phyloP scores from a whole-genome alignment of 2,888 invertebrate genomes.

The Heliconius ethilla region DNA sequence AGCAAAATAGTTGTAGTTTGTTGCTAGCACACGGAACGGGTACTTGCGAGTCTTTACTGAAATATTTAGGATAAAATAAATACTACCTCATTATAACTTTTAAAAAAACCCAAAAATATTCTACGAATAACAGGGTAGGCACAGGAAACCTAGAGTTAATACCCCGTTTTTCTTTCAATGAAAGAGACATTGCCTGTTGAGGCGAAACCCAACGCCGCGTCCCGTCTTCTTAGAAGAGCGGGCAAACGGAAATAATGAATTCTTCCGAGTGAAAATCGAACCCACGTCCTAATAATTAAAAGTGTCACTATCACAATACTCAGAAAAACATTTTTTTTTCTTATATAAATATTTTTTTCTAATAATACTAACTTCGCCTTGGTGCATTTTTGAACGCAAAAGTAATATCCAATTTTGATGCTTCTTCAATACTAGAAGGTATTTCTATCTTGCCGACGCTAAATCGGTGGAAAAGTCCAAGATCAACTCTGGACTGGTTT shows the following conservation, averaged over 20 bases:
- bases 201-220: too few species aligned
- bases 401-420: constrained; percentile 57
- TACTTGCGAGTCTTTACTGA: constrained; percentile 63
- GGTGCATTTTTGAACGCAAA: constrained; percentile 64
- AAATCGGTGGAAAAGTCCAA: constrained; percentile 66
- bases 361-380: constrained; percentile 60
- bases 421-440: constrained; percentile 54
- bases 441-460: constrained; percentile 58
- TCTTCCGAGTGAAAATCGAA: too few species aligned
- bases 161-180: too few species aligned
- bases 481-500: constrained; percentile 67
- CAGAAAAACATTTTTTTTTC: background rate
- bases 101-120: background rate
- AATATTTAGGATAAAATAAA: constrained; percentile 31
- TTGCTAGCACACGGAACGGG: constrained; percentile 61
- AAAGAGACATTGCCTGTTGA: too few species aligned
- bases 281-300: background rate
- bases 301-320: background rate
- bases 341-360: background rate
- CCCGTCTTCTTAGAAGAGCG: too few species aligned
- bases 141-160: too few species aligned
- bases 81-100: background rate
- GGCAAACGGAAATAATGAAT: too few species aligned
- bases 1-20: constrained; percentile 69
- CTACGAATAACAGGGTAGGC: background rate